phyloP scores from a whole-genome alignment of 1,140 invertebrate genomes.

The Drepana arcuata region DNA sequence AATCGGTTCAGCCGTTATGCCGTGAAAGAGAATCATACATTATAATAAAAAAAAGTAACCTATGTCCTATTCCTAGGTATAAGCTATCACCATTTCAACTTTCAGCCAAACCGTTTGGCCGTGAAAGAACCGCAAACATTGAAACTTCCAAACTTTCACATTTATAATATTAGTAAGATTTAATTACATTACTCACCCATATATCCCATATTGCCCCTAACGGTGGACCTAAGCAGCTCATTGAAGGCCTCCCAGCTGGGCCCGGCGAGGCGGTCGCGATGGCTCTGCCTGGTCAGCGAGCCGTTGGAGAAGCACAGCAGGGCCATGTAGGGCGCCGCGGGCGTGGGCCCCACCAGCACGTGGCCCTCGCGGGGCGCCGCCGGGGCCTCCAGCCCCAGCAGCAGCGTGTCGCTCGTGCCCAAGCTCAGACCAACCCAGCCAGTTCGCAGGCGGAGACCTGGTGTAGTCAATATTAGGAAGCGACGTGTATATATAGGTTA shows the following conservation, averaged over 20 bases:
- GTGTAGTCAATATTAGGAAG: slow-evolving; percentile 1
- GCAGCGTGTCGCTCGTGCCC: slow-evolving; percentile 94
- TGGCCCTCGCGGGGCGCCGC: slow-evolving; percentile 83
- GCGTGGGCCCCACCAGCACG: slow-evolving; percentile 88
- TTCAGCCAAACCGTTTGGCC: no score
- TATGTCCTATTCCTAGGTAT: no score
- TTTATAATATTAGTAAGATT: no score
- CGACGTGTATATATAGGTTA: no score
- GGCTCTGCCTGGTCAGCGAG: slow-evolving; percentile 88
- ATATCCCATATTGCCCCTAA: slow-evolving; percentile 93
- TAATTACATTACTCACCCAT: no score
- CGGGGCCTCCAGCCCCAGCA: slow-evolving; percentile 83
- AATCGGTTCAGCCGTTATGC: no score
- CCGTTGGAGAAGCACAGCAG: slow-evolving; percentile 97
- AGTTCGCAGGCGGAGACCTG: slow-evolving; percentile 84
- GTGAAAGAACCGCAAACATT: no score
- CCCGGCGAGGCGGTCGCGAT: slow-evolving; percentile 82
- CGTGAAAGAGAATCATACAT: no score
- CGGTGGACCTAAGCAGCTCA: slow-evolving; percentile 85
- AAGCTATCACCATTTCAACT: no score
- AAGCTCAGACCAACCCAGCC: slow-evolving; percentile 92
- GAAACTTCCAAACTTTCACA: no score
- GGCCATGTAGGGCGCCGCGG: slow-evolving; percentile 85
- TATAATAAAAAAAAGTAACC: no score
- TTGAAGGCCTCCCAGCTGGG: slow-evolving; percentile 90